Evolutionary conservation across 2,888 invertebrate genomes (phyloP), one percentile per base, ranked within the genome.

Genomic region (Lasioglossum villosulum): DNA sequence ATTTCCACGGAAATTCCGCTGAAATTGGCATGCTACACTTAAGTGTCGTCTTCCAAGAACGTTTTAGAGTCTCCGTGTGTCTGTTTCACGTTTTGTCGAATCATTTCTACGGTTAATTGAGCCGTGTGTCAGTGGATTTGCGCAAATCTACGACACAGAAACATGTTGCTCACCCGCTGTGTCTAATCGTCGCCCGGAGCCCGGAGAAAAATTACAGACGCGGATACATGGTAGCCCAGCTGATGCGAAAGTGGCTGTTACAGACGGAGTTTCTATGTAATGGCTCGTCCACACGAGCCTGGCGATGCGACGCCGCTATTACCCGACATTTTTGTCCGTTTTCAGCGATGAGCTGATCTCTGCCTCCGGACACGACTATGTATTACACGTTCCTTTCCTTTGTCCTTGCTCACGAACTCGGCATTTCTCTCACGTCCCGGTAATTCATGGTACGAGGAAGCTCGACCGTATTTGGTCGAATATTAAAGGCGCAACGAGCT

Each of bases 191-290:
- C 23, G 68, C 19, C 4, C 19, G 37, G 2, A 23, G 37, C 34
- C 3, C 30, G 30, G 12, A 3, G 45, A 30, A 45, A 66, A 72
- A 72, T 83, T 75, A 82, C 88, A 30, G 70, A 76, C 39, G 78
- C 82, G 87, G 80, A 85, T 84, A 63, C 63, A 83, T 48, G 66
- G 66, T 63, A 81, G 85, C 10, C 68, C 72, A 63, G 74, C 42
- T 59, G 78, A 80, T 79, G 88, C 83, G 86, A 83, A 87, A 77
- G 84, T 66, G 48, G 52, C 52, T 52, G 45, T 80, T 72, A 83
- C 83, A 84, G 74, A 83, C 79, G 59, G 81, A 86, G 88, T 89
- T 90, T 90, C 90, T 89, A 90, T 83, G 88, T 90, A 89, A 90
- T 89, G 88, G 82, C 82, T 83, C 78, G 79, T 68, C 68, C 68